Percentiles rank a stretch among this genome's conserved stretches.
Evolutionary conservation across 1,140 invertebrate species (phyloP).

Genomic region (Drosophila pectinifera): DNA sequence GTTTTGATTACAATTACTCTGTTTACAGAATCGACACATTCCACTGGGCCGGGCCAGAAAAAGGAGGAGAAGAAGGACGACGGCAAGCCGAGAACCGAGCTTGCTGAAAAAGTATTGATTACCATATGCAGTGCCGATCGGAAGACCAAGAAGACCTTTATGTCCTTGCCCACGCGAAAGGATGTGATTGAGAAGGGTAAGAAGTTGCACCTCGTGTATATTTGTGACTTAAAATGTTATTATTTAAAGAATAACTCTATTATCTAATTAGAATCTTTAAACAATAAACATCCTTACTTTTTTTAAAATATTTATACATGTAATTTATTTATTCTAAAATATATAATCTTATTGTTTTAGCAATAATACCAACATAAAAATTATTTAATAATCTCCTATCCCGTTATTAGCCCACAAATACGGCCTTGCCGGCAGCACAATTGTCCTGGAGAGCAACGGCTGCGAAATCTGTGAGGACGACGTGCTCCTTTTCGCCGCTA

Average conservation of each 20-base stretch:
- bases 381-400: background rate
- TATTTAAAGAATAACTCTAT: background rate
- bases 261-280: background rate
- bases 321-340: no score
- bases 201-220: background rate
- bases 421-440: constrained; percentile 61
- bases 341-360: no score
- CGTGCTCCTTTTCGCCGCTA: constrained; percentile 67
- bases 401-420: constrained; percentile 62
- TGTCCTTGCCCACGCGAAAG: constrained; percentile 71
- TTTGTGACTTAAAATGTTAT: background rate
- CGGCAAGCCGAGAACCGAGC: constrained; percentile 54
- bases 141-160: constrained; percentile 72
- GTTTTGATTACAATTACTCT: constrained; percentile 3
- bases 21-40: constrained; percentile 52
- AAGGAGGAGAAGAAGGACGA: constrained; percentile 33
- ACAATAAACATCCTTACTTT: no score
- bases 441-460: constrained; percentile 72
- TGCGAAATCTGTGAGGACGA: constrained; percentile 76
- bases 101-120: constrained; percentile 71
- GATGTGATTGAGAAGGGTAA: constrained; percentile 76
- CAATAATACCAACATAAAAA: no score
- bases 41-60: constrained; percentile 31
- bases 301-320: no score
- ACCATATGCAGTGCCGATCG: constrained; percentile 76